A percentile compares a stretch with the other conserved stretches of the same genome.
These are phyloP conservation scores for Augochlora pura DNA, from an alignment of 1,140 invertebrate species.

Conservation along the genomic window DNA sequence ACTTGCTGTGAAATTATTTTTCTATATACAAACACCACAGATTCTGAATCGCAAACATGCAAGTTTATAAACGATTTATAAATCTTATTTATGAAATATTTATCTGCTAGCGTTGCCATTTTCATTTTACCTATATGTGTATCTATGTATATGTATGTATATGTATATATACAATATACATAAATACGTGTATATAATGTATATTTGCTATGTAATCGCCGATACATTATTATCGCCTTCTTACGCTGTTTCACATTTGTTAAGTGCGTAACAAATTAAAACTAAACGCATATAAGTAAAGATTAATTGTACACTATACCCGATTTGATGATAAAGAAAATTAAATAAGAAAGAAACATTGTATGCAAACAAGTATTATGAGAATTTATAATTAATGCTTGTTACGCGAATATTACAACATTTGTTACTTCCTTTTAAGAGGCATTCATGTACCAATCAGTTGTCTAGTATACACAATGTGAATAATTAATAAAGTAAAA, in stretches of 20 bases:
- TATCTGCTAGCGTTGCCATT: constrained; percentile 20
- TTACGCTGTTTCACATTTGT: constrained; percentile 8
- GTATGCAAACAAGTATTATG: constrained; percentile 7
- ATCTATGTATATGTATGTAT: too few species aligned
- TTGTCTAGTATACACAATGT: constrained; percentile 13
- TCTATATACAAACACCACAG: constrained; percentile 24
- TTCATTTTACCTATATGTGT: constrained; percentile 22
- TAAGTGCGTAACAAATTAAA: constrained; percentile 10
- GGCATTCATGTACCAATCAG: not conserved
- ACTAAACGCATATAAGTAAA: constrained; percentile 2
- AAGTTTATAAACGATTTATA: constrained; percentile 28
- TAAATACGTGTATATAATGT: not conserved
- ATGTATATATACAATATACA: too few species aligned
- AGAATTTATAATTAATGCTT: constrained; percentile 34
- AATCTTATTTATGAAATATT: constrained; percentile 26
- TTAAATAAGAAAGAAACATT: constrained; percentile 11
- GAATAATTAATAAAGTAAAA: constrained; percentile 1
- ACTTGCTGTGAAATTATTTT: constrained; percentile 45
- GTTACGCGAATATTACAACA: constrained; percentile 2
- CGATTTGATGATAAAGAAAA: constrained; percentile 1
- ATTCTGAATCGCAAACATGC: constrained; percentile 1
- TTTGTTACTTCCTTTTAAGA: constrained; percentile 37
- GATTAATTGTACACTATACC: constrained; percentile 7
- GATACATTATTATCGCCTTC: not conserved
- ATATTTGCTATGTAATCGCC: constrained; percentile 29